Conservation (phyloP, 2,797 vertebrate species). For the Odontamblyopus lacepedii region DNA sequence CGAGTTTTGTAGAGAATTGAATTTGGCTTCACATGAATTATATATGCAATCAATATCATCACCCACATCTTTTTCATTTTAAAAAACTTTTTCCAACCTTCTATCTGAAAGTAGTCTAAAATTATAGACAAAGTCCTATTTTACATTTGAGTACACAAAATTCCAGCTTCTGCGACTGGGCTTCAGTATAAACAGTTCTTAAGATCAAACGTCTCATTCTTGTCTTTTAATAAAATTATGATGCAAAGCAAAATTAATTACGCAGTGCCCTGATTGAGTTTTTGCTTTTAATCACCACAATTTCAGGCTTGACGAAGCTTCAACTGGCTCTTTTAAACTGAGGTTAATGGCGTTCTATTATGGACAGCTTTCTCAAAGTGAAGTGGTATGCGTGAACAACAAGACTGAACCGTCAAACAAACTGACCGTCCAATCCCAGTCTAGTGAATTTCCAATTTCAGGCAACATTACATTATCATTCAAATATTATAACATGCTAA, state of each 20-base stretch:
- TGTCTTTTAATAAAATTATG: constrained; percentile 73
- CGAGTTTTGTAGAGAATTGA: too few relatives aligned
- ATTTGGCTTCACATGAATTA: too few relatives aligned
- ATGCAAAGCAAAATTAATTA: constrained; percentile 77
- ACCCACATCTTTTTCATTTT: not conserved
- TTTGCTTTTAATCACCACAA: constrained; percentile 80
- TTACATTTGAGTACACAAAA: constrained; percentile 31
- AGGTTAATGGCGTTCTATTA: constrained; percentile 78
- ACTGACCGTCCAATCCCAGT: constrained; percentile 45
- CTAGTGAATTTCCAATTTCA: constrained; percentile 22
- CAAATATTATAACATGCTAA: constrained; percentile 7
- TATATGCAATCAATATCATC: too few relatives aligned
- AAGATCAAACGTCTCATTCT: constrained; percentile 57
- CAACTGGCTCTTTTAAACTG: constrained; percentile 77
- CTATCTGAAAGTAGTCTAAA: not conserved
- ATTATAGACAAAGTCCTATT: not conserved
- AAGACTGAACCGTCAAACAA: not conserved
- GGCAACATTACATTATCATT: constrained; percentile 18
- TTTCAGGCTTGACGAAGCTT: constrained; percentile 82
- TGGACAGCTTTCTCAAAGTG: constrained; percentile 60
- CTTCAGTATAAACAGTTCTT: constrained; percentile 24
- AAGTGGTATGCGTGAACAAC: constrained; percentile 51
- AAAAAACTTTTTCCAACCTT: not conserved
- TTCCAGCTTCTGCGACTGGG: constrained; percentile 12
- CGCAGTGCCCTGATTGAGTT: constrained; percentile 71